These are phyloP conservation scores for Minunthozetes semirufus DNA, from an alignment of 2,888 invertebrate genomes.

Conservation along the genomic window DNA sequence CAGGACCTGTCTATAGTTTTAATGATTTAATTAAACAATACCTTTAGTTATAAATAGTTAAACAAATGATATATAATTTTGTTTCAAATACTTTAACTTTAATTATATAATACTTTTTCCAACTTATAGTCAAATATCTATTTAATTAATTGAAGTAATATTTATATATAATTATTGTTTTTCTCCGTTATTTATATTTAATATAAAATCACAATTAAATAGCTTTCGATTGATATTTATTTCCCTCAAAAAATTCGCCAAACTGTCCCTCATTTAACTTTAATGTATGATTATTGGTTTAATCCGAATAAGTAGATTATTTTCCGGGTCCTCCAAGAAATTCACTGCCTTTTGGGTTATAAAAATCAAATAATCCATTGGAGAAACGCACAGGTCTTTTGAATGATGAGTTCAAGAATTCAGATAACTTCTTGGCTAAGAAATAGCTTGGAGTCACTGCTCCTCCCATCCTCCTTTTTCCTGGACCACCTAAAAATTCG, in stretches of 20 bases:
- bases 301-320: neutral
- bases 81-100: no score
- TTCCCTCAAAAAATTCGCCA: neutral
- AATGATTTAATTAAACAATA: no score
- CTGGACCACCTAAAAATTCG: slow-evolving; percentile 41
- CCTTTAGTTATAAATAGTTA: no score
- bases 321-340: slow-evolving; percentile 41
- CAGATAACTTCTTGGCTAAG: slow-evolving; percentile 30
- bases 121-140: no score
- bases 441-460: neutral
- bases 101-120: no score
- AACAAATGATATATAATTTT: no score
- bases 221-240: neutral
- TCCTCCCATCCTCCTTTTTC: slow-evolving; percentile 35
- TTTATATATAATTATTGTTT: neutral
- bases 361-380: slow-evolving; percentile 6
- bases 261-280: no score
- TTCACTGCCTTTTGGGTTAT: slow-evolving; percentile 34
- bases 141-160: neutral
- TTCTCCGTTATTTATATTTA: neutral
- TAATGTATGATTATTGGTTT: no score
- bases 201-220: slow-evolving; percentile 6
- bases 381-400: slow-evolving; percentile 17
- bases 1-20: no score
- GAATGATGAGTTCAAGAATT: slow-evolving; percentile 19